These are phyloP conservation scores for Volucella bombylans DNA, from an alignment of 2,888 invertebrate species.

Conservation along the genomic window DNA sequence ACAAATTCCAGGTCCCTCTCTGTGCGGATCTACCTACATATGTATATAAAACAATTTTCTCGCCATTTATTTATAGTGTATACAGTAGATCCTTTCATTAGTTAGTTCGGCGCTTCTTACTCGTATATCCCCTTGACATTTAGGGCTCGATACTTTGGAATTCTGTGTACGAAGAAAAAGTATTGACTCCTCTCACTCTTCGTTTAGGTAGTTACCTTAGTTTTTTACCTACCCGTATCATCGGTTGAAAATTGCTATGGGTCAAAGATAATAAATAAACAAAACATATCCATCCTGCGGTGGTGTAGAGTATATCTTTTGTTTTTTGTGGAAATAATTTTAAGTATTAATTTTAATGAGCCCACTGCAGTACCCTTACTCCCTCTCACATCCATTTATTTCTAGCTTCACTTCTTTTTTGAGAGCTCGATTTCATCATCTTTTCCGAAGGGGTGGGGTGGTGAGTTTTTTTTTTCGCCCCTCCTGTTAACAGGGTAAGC, in stretches of 20 bases:
- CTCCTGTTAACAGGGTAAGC: constrained; percentile 28
- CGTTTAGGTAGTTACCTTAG: background rate
- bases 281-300: constrained; percentile 36
- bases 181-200: constrained; percentile 45
- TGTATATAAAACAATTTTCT: constrained; percentile 30
- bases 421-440: background rate
- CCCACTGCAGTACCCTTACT: constrained; percentile 24
- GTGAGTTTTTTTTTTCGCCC: background rate
- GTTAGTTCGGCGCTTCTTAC: background rate
- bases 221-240: constrained; percentile 4
- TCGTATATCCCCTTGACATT: too few species aligned
- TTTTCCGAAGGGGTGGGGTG: background rate
- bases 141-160: background rate
- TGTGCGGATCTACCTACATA: background rate
- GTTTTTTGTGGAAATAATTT: constrained; percentile 65
- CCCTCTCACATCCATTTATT: constrained; percentile 23
- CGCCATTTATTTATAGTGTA: constrained; percentile 24
- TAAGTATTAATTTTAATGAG: constrained; percentile 71
- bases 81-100: constrained; percentile 12
- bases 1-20: background rate
- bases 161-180: background rate
- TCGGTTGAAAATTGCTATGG: constrained; percentile 34
- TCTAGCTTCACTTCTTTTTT: background rate
- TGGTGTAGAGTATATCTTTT: constrained; percentile 21
- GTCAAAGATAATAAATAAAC: constrained; percentile 59